Base-by-base conservation (phyloP, 2,113 vertebrate genomes). In the Cyphomyrus discorhynchus region DNA sequence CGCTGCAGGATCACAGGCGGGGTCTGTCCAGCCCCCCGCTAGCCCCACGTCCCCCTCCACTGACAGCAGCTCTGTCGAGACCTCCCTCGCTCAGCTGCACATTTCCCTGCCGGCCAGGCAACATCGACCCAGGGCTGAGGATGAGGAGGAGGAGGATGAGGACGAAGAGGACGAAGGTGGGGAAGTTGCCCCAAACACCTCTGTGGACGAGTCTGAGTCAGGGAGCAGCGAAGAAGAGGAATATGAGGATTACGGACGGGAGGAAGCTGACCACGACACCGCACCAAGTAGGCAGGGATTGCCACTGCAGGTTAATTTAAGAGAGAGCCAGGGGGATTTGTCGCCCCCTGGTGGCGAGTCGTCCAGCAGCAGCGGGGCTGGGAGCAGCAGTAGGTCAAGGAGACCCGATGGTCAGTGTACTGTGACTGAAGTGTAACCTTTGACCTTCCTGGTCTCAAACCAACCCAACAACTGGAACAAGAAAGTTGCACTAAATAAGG, bases 401-500 rank as follows among this genome's bases (percentile, higher is more conserved):
- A 96, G 97, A 94, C 98, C 98, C 10, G 98, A 99, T 90, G 98
- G 98, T 95, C 98, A 99, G 95, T 99, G 98, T 94, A 98, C 97
- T 50, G 95, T 98, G 92, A 98, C 97, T 89, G 97, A 99, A 93
- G 97, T 99, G 94, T 99, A 96, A 97, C 94, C 90, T 58, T 52
- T 62, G 56, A 88, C 53, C 86, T 42, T 56, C 39, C 53, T 45
- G 17, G 19, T 62, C 27, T 62, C 52, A 46, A 66, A 19, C 56
- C 87, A 88, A 91, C 93, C 93, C 94, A 92, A 62, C 87, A 50
- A 66, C 87, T 88, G 56, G 56, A 88, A 88, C 87, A 66, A 66
- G 56, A 86, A 45, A 56, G 89, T 90, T 92, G 91, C 91, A 92
- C 91, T 92, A 53, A 86, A 84, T 39, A 77, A 89, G 82, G 80